A percentile compares a stretch with the other conserved stretches of the same genome.
Evolutionary conservation across 2,113 vertebrate species (phyloP).

Genomic region (zebrafish (Danio rerio)): GRCz12tu NC_133197.1:27554501-27555000

Average conservation of each 20-base stretch:
- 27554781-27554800: not conserved
- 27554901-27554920: not conserved
- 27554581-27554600: not conserved
- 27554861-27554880: not conserved
- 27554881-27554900: not conserved
- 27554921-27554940: not conserved
- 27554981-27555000: not conserved
- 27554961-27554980: not conserved
- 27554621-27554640: not conserved
- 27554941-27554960: not conserved
- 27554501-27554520: too few species aligned
- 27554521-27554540: too few species aligned
- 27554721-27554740: not conserved
- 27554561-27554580: not conserved
- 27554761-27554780: too few species aligned
- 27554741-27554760: not conserved
- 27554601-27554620: not conserved
- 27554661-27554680: not conserved
- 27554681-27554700: not conserved
- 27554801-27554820: not conserved
- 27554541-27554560: not conserved
- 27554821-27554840: not conserved
- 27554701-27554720: constrained; percentile 23
- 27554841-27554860: not conserved
- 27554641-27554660: not conserved